These are phyloP conservation scores for Sapajus apella DNA, from an alignment of 2,113 vertebrate species.

Conservation along the genomic window DNA sequence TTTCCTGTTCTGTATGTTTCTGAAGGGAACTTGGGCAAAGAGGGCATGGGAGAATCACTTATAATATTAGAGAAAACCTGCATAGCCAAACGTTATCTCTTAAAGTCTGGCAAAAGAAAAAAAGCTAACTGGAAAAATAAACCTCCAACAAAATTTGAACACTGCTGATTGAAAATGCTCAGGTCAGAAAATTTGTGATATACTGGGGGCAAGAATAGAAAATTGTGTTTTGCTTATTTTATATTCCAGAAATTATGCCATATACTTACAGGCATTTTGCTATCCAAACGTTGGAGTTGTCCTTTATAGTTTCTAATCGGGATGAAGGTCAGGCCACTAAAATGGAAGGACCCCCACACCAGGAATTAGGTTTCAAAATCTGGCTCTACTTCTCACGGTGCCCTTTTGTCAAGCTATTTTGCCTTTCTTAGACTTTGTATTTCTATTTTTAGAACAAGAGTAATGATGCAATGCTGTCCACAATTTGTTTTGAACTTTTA, in stretches of 20 bases:
- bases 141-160: background rate
- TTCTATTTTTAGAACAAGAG: background rate
- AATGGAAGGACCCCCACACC: background rate
- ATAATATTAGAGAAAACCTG: background rate
- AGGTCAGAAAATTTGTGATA: background rate
- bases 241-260: background rate
- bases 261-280: background rate
- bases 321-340: too few species aligned
- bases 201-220: background rate
- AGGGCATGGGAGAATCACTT: background rate
- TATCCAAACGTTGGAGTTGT: background rate
- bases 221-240: background rate
- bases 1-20: background rate
- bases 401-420: background rate
- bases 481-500: background rate
- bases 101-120: background rate
- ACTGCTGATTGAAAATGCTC: background rate
- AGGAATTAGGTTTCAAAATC: background rate
- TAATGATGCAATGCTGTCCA: background rate
- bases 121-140: background rate
- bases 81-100: background rate
- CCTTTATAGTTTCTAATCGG: background rate
- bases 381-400: accelerated
- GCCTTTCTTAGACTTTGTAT: background rate
- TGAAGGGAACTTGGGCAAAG: background rate